Percentiles rank a stretch among this genome's conserved stretches.
These are phyloP conservation scores for Myioborus miniatus DNA, from an alignment of 2,797 vertebrate species.

Conservation along the genomic window DNA sequence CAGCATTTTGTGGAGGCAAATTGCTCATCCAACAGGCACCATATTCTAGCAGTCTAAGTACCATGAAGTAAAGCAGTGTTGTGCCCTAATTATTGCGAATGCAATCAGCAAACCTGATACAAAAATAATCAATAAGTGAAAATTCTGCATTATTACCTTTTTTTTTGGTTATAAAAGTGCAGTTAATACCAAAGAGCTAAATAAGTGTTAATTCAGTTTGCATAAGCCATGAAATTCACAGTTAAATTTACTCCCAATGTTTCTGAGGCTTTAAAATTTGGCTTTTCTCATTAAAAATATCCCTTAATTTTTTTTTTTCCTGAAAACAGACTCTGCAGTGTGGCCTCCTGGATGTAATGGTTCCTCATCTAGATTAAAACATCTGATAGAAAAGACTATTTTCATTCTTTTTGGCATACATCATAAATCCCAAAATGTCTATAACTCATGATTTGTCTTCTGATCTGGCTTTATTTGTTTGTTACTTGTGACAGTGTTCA, in stretches of 20 bases:
- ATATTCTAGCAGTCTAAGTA: neutral
- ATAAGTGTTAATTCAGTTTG: neutral
- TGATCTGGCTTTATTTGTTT: neutral
- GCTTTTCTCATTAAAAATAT: neutral
- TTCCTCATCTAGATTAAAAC: neutral
- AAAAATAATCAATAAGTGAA: neutral
- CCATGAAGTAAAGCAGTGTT: neutral
- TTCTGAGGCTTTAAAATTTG: neutral
- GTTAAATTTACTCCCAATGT: neutral
- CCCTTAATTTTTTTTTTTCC: neutral
- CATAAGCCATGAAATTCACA: neutral
- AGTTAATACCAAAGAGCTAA: neutral
- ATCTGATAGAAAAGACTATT: neutral
- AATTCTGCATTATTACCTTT: neutral
- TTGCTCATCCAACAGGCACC: neutral
- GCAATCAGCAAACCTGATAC: neutral
- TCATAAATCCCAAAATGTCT: neutral
- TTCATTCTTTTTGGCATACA: neutral
- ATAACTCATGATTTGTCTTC: neutral
- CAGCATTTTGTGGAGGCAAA: neutral
- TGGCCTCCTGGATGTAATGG: neutral
- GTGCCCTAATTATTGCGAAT: neutral
- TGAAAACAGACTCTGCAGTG: neutral
- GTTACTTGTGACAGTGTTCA: too few species aligned
- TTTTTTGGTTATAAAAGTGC: neutral